Evolutionary conservation across 2,113 vertebrate genomes (phyloP).

Genomic region (Coracopsis vasa): DNA sequence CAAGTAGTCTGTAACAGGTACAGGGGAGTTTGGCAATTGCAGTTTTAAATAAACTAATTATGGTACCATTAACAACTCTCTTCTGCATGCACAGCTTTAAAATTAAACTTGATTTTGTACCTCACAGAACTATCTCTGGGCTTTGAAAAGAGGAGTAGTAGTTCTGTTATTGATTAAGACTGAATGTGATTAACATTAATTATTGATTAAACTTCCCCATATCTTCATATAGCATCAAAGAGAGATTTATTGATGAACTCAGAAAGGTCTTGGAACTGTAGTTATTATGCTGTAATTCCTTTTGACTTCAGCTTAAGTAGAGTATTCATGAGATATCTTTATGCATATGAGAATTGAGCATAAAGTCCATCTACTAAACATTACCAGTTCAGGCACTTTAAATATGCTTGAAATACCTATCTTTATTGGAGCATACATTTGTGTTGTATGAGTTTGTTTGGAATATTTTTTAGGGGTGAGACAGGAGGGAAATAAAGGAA

Average conservation of each 20-base stretch:
- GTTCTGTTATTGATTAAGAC: slow-evolving; percentile 39
- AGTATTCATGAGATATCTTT: neutral
- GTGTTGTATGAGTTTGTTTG: neutral
- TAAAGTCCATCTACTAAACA: neutral
- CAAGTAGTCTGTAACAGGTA: neutral
- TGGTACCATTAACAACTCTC: neutral
- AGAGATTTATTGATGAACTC: slow-evolving; percentile 21
- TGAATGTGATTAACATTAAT: slow-evolving; percentile 43
- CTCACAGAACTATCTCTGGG: neutral
- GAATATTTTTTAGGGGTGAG: neutral
- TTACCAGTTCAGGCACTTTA: neutral
- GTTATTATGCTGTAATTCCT: neutral
- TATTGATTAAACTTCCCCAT: slow-evolving; percentile 39
- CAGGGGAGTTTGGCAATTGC: neutral
- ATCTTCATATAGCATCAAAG: slow-evolving; percentile 21
- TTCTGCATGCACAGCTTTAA: neutral
- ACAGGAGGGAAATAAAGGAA: neutral
- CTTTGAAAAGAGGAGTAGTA: slow-evolving; percentile 9
- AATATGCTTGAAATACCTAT: neutral
- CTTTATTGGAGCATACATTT: neutral
- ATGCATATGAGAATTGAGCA: neutral
- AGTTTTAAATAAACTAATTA: slow-evolving; percentile 40
- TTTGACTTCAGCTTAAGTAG: neutral
- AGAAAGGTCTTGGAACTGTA: slow-evolving; percentile 14
- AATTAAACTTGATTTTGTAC: slow-evolving; percentile 39